Percentiles rank a stretch among this genome's conserved stretches.
These are phyloP conservation scores for Strigamia crassipes DNA, from an alignment of 2,888 invertebrate species.

Conservation along the genomic window DNA sequence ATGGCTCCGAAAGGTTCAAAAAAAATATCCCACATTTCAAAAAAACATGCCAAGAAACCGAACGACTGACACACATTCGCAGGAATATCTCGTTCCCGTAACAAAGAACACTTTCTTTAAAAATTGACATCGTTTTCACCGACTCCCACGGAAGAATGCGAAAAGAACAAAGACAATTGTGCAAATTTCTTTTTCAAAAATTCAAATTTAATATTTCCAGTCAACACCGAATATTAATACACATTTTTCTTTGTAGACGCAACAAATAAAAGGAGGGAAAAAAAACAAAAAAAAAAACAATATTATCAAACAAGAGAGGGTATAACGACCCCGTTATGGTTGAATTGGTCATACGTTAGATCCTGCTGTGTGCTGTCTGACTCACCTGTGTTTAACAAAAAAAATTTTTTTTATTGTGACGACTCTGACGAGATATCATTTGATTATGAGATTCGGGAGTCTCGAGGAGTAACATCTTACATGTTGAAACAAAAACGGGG, in stretches of 20 bases:
- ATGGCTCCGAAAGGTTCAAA: background rate
- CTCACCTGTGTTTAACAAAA: background rate
- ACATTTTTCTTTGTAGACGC: background rate
- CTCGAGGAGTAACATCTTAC: background rate
- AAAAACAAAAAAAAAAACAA: background rate
- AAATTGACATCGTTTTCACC: background rate
- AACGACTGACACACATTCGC: background rate
- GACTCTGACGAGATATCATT: background rate
- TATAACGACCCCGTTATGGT: slow-evolving; percentile 5
- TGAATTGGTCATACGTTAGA: slow-evolving; percentile 12
- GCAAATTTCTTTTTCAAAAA: too few relatives aligned
- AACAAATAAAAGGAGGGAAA: background rate
- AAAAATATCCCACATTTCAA: background rate
- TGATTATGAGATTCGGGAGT: background rate
- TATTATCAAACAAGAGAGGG: background rate
- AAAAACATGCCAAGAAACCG: background rate
- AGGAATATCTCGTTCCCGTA: background rate
- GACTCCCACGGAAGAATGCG: background rate
- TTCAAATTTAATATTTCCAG: background rate
- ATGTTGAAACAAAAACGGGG: background rate
- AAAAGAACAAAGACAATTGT: background rate
- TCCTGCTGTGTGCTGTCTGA: slow-evolving; percentile 14
- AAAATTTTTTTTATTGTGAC: background rate
- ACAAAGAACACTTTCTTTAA: too few relatives aligned
- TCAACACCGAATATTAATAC: background rate